These are phyloP conservation scores for Gadus macrocephalus DNA, from an alignment of 2,113 vertebrate genomes.

Conservation along the genomic window DNA sequence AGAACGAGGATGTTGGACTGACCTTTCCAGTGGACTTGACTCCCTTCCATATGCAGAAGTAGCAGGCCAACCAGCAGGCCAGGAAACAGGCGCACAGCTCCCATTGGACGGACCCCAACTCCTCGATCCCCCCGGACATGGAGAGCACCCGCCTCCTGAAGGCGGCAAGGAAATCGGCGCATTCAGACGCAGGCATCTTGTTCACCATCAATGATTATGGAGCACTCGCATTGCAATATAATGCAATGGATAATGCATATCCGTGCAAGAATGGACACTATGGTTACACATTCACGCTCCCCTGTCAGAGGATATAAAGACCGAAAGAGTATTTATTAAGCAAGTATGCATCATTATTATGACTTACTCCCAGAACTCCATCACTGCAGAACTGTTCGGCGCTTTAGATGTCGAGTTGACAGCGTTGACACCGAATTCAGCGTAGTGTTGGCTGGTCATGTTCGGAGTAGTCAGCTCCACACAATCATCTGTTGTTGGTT, in stretches of 20 bases:
- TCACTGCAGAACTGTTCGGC: constrained; percentile 31
- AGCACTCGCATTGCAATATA: not conserved
- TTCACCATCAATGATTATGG: too few species aligned
- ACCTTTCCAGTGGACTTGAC: constrained; percentile 88
- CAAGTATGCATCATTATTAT: not conserved
- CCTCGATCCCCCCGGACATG: constrained; percentile 81
- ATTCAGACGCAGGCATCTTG: too few species aligned
- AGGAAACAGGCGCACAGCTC: constrained; percentile 83
- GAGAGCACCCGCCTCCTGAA: constrained; percentile 77
- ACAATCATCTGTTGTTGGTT: constrained; percentile 28
- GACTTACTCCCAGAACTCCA: constrained; percentile 65
- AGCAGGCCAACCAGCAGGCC: constrained; percentile 82
- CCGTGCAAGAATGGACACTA: too few species aligned
- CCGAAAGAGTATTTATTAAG: not conserved
- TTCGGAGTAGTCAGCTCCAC: constrained; percentile 11
- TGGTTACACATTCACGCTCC: not conserved
- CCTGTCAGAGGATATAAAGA: not conserved
- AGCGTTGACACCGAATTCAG: constrained; percentile 21
- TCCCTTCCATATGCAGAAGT: constrained; percentile 89
- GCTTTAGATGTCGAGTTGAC: constrained; percentile 26
- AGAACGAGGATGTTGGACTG: not conserved
- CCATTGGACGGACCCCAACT: constrained; percentile 81
- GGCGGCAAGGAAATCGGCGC: not conserved
- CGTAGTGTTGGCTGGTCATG: not conserved
- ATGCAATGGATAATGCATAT: not conserved